phyloP scores from a whole-genome alignment of 1,140 invertebrate genomes.

The Panagrolaimus sp. region DNA sequence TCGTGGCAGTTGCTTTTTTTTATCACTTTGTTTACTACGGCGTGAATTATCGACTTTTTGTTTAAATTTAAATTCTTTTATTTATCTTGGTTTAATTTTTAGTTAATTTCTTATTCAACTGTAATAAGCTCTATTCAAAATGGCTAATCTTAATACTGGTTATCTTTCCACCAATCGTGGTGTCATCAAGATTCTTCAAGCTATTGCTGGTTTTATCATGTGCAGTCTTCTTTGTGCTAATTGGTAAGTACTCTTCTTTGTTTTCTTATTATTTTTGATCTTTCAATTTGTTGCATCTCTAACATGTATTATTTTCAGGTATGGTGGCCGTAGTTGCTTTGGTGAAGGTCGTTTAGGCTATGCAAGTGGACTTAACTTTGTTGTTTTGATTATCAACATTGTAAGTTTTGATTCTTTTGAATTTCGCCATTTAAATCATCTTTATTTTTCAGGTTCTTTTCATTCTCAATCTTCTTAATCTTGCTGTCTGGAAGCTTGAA shows the following conservation, averaged over 20 bases:
- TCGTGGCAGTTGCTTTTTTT: too few species aligned
- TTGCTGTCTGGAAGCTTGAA: constrained; percentile 45
- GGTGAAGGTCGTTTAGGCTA: constrained; percentile 53
- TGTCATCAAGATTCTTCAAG: constrained; percentile 44
- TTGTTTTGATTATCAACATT: constrained; percentile 52
- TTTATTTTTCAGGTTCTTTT: too few species aligned
- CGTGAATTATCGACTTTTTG: too few species aligned
- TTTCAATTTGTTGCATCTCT: too few species aligned
- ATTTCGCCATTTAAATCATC: too few species aligned
- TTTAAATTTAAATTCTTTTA: too few species aligned
- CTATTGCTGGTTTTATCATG: constrained; percentile 47
- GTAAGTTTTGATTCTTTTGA: too few species aligned
- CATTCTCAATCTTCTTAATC: constrained; percentile 51
- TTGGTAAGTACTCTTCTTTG: constrained; percentile 18
- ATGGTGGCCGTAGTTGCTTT: constrained; percentile 48
- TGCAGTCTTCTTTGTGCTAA: constrained; percentile 48
- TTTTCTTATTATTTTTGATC: not conserved
- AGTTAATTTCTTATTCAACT: too few species aligned
- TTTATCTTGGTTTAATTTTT: too few species aligned
- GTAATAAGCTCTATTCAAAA: not conserved
- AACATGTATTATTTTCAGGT: constrained; percentile 19
- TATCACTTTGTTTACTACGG: too few species aligned
- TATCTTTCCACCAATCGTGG: constrained; percentile 48
- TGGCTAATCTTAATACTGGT: constrained; percentile 43
- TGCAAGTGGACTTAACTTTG: constrained; percentile 47